A percentile compares a stretch with the other conserved stretches of the same genome.
phyloP scores from a whole-genome alignment of 2,888 invertebrate species.

The Microdon myrmicae region DNA sequence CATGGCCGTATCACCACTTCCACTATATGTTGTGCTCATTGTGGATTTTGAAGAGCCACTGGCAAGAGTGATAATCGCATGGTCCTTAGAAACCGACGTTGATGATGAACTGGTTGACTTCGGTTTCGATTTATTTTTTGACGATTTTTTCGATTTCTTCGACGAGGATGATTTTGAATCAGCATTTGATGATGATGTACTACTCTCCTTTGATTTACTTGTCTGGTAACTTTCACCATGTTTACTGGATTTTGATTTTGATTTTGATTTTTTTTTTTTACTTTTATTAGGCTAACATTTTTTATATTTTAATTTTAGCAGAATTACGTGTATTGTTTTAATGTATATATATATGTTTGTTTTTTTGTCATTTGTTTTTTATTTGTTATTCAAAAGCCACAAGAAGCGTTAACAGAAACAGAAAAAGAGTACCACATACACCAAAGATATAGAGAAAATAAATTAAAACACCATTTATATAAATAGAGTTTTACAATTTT shows the following conservation, averaged over 20 bases:
- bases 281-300: slow-evolving; percentile 52
- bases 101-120: slow-evolving; percentile 26
- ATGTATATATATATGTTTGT: slow-evolving; percentile 27
- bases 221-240: slow-evolving; percentile 48
- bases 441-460: slow-evolving; percentile 50
- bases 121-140: slow-evolving; percentile 34
- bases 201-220: slow-evolving; percentile 49
- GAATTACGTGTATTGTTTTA: slow-evolving; percentile 54
- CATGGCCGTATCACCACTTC: neutral
- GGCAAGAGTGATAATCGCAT: slow-evolving; percentile 15
- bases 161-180: slow-evolving; percentile 40
- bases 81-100: slow-evolving; percentile 21
- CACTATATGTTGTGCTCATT: slow-evolving; percentile 16
- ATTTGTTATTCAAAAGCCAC: slow-evolving; percentile 50
- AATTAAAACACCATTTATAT: slow-evolving; percentile 52
- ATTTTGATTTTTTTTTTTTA: slow-evolving; percentile 48
- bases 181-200: slow-evolving; percentile 49
- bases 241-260: slow-evolving; percentile 47
- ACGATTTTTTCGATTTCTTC: slow-evolving; percentile 44
- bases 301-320: slow-evolving; percentile 54
- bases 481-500: slow-evolving; percentile 34
- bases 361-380: slow-evolving; percentile 38
- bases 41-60: slow-evolving; percentile 22
- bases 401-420: slow-evolving; percentile 53
- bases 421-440: slow-evolving; percentile 53